Conservation (phyloP, 2,797 vertebrate genomes). For the Sphenodon punctatus region DNA sequence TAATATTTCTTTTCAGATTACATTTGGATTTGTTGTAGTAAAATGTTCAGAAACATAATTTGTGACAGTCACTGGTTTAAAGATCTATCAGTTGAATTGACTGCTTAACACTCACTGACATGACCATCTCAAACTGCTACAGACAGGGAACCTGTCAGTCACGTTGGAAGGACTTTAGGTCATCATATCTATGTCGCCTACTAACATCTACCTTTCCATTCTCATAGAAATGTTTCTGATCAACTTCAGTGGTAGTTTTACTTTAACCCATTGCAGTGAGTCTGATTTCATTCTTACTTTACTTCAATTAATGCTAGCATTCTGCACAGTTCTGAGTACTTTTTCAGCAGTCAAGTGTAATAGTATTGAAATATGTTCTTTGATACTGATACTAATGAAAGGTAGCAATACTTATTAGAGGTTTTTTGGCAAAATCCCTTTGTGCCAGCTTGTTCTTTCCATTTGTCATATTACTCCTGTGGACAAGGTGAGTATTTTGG, state of each 20-base stretch:
- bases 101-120: slow-evolving; percentile 50
- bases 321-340: background rate
- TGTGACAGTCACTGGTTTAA: slow-evolving; percentile 61
- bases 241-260: background rate
- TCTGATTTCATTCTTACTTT: slow-evolving; percentile 19
- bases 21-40: slow-evolving; percentile 37
- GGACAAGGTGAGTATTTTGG: too few species aligned
- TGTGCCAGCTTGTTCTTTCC: background rate
- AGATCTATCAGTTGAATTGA: slow-evolving; percentile 51
- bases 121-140: slow-evolving; percentile 15
- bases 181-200: slow-evolving; percentile 1
- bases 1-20: slow-evolving; percentile 41
- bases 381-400: background rate
- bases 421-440: background rate
- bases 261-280: background rate
- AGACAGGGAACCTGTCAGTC: background rate
- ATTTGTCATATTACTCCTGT: too few species aligned
- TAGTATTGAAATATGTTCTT: slow-evolving; percentile 2
- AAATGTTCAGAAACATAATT: slow-evolving; percentile 57
- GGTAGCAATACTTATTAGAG: background rate
- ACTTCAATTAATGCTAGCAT: too few species aligned
- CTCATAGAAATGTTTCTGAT: background rate
- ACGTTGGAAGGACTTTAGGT: slow-evolving; percentile 11
- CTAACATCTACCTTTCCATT: slow-evolving; percentile 6
- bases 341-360: slow-evolving; percentile 18